Conservation (phyloP, 2,888 invertebrate genomes). For the Aleiodes testaceus region DNA sequence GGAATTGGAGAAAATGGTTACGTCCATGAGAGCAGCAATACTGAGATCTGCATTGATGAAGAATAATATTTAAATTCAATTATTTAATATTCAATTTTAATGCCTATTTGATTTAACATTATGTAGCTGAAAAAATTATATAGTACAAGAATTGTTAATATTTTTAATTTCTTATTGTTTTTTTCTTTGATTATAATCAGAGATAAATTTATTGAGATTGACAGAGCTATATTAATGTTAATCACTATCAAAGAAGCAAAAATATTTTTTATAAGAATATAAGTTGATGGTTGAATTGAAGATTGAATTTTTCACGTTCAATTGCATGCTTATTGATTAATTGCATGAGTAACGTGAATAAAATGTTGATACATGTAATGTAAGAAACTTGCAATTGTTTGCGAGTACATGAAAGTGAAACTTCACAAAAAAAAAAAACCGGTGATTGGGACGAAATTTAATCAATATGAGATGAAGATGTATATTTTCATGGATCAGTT, state of each 20-base stretch:
- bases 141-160: not conserved
- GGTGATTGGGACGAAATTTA: conserved; percentile 4
- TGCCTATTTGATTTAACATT: conserved; percentile 29
- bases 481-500: conserved; percentile 12
- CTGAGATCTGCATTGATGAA: conserved; percentile 79
- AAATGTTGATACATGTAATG: too few relatives aligned
- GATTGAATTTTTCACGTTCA: not conserved
- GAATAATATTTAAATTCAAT: conserved; percentile 21
- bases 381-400: too few relatives aligned
- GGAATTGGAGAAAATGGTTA: conserved; percentile 81
- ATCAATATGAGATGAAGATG: not conserved
- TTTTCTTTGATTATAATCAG: not conserved
- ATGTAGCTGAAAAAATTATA: not conserved
- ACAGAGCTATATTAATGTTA: conserved; percentile 5
- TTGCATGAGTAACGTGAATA: too few relatives aligned
- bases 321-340: too few relatives aligned
- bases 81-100: not conserved
- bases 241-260: not conserved
- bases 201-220: not conserved
- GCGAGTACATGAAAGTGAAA: too few relatives aligned
- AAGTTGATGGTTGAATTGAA: not conserved
- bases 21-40: conserved; percentile 79
- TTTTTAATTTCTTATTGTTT: not conserved
- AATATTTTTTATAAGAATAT: conserved; percentile 19
- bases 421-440: too few relatives aligned